phyloP scores from a whole-genome alignment of 1,140 invertebrate species.

The Aphaenogaster ashmeadi region DNA sequence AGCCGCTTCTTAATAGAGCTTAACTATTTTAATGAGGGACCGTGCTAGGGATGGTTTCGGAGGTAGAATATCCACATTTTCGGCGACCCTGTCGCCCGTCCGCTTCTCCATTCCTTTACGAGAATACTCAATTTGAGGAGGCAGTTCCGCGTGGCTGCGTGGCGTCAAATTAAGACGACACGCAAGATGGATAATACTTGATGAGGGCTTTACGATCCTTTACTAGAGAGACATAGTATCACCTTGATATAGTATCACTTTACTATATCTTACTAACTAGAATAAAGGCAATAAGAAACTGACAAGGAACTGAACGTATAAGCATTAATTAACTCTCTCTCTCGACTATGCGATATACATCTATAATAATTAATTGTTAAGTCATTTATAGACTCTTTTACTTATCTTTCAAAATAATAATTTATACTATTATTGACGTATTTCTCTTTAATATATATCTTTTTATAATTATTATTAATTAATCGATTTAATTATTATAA shows the following conservation, averaged over 20 bases:
- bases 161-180: constrained; percentile 66
- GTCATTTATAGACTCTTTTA: not conserved
- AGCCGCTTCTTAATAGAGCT: constrained; percentile 77
- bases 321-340: not conserved
- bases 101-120: constrained; percentile 52
- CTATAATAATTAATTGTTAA: not conserved
- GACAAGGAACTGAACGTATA: not conserved
- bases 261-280: constrained; percentile 24
- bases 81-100: constrained; percentile 22
- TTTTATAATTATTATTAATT: too few relatives aligned
- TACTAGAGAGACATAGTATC: constrained; percentile 20
- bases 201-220: constrained; percentile 19
- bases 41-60: constrained; percentile 68
- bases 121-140: constrained; percentile 57
- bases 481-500: not conserved
- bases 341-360: not conserved
- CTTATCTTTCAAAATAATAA: not conserved
- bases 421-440: not conserved
- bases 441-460: not conserved
- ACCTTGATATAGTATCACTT: not conserved
- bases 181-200: constrained; percentile 44
- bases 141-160: constrained; percentile 22
- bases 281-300: not conserved
- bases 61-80: constrained; percentile 65
- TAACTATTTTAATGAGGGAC: constrained; percentile 81